Evolutionary conservation across 2,113 vertebrate genomes (phyloP).

Genomic region (Falco punctatus): DNA sequence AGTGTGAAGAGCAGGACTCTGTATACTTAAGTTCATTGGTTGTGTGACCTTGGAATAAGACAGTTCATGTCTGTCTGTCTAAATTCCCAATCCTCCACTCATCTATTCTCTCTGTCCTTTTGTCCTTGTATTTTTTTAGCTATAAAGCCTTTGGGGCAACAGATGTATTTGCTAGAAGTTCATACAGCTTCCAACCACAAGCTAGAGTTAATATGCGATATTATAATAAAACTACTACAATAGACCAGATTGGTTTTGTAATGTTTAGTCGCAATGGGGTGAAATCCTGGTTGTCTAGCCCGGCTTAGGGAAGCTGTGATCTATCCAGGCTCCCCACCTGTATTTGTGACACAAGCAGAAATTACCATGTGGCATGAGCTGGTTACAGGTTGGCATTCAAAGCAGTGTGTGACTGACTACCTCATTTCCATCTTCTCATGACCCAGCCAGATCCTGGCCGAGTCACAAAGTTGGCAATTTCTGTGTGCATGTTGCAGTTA

Average conservation of each 20-base stretch:
- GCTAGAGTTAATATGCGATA: background rate
- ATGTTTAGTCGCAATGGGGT: too few relatives aligned
- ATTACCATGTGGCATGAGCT: fast-evolving
- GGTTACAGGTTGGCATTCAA: background rate
- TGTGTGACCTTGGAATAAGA: background rate
- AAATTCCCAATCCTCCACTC: background rate
- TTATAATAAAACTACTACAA: background rate
- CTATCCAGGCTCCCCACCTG: background rate
- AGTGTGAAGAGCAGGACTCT: background rate
- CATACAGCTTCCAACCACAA: background rate
- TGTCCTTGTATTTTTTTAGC: background rate
- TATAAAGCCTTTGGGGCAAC: background rate
- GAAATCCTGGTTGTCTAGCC: background rate
- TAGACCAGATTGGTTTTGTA: background rate
- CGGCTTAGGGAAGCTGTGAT: background rate
- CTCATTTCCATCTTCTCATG: background rate
- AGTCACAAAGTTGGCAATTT: background rate
- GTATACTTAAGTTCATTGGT: background rate
- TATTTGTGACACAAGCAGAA: background rate
- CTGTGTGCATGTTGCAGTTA: background rate
- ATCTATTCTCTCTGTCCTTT: background rate
- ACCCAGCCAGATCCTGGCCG: background rate
- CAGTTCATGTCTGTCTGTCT: background rate
- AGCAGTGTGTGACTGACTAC: background rate
- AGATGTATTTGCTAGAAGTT: background rate